These are phyloP conservation scores for Lycocorax pyrrhopterus DNA, from an alignment of 2,113 vertebrate genomes.

Conservation along the genomic window DNA sequence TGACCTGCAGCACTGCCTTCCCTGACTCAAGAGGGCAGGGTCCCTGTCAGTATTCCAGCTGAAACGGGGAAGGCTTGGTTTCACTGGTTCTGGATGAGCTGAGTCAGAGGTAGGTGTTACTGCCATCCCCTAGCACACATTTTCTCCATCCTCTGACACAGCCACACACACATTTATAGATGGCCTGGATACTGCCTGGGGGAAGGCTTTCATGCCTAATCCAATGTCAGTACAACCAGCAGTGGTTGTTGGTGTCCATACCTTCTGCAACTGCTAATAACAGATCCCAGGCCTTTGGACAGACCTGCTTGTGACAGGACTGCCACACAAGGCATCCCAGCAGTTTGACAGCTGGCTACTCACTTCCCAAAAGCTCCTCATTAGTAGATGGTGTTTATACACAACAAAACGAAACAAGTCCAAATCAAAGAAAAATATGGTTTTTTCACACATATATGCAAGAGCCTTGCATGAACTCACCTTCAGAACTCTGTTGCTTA, in stretches of 20 bases:
- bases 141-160: not conserved
- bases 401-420: not conserved
- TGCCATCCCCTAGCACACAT: not conserved
- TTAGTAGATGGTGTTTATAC: not conserved
- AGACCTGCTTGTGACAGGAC: not conserved
- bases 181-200: not conserved
- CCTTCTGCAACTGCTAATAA: not conserved
- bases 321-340: not conserved
- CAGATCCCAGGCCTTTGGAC: not conserved
- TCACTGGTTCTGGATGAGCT: not conserved
- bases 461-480: not conserved
- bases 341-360: not conserved
- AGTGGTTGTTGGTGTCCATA: not conserved
- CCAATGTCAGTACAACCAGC: not conserved
- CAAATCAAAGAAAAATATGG: not conserved
- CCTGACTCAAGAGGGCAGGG: not conserved
- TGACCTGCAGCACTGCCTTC: not conserved
- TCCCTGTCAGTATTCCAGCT: not conserved
- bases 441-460: not conserved
- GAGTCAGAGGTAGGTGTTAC: not conserved
- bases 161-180: not conserved
- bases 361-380: not conserved
- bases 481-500: not conserved
- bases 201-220: not conserved
- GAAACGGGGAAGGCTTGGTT: not conserved